Evolutionary conservation across 2,797 vertebrate species (phyloP), one percentile per base, ranked within the genome.

Genomic region (Galaxias olidus): DNA sequence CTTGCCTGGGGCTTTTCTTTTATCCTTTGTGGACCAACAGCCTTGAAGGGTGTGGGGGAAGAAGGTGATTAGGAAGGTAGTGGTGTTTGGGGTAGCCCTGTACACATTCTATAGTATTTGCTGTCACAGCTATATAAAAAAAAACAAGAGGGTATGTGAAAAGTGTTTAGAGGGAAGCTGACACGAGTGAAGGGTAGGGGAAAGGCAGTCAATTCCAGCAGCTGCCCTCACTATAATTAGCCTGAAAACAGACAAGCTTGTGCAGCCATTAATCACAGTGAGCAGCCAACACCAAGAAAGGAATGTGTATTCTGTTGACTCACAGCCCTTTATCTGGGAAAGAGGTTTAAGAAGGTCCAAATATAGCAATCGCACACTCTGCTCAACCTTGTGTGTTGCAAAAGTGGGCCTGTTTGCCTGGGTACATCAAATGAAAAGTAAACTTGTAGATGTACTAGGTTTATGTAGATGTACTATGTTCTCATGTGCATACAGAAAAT

Each of bases 191-290:
- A 9, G 48, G 19, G 30, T 42, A 41, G 42, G 13, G 45, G 52
- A 9, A 8, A 19, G n/a, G 48, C 18, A 65, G 71, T 77, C 73
- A 74, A 67, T 81, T 65, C 68, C 73, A 72, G 86, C 90, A 88
- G 90, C 90, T 90, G 90, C 86, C 18, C 66, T 71, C 77, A 71
- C 90, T 92, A 91, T 91, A 91, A 92, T 93, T 93, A 94, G 90
- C 79, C 66, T 65, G 61, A 72, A 78, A 78, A 78, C 42, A 75
- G 80, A 76, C 65, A 66, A 76, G 76, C 62, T 74, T 69, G 58
- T 63, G 73, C 64, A 44, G 18, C 59, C 76, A 77, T 79, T 75
- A 83, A 83, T 79, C 81, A 79, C 72, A 30, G 30, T 1, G 40
- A 59, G 79, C 73, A 69, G 59, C 49, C 76, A 85, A 83, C 75